These are phyloP conservation scores for Eucera pruinosa DNA, from an alignment of 2,888 invertebrate species.

Conservation along the genomic window DNA sequence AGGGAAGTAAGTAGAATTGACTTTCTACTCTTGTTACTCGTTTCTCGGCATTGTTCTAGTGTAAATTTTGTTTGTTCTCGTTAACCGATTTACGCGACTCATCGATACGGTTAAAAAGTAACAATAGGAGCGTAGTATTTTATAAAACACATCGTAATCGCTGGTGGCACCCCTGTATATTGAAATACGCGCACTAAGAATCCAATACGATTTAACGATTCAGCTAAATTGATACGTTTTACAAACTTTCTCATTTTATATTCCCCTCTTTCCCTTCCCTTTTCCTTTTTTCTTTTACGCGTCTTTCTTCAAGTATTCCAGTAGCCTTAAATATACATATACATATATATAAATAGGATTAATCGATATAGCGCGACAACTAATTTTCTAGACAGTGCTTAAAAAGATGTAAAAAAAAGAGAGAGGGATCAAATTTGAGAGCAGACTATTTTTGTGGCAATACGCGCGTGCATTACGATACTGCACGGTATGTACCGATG, in stretches of 20 bases:
- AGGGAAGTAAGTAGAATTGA: too few relatives aligned
- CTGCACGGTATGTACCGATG: background rate
- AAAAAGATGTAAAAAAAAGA: background rate
- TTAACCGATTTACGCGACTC: too few relatives aligned
- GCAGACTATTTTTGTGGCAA: slow-evolving; percentile 31
- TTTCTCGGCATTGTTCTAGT: too few relatives aligned
- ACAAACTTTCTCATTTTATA: background rate
- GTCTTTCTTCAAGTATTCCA: background rate
- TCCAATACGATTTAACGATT: background rate
- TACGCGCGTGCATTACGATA: slow-evolving; percentile 34
- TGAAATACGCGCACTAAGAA: background rate
- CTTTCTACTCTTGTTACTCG: too few relatives aligned
- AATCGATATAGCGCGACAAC: background rate
- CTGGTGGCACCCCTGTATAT: too few relatives aligned
- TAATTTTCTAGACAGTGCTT: background rate
- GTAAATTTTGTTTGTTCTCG: too few relatives aligned
- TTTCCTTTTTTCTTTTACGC: background rate
- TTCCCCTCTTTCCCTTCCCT: background rate
- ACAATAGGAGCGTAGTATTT: background rate
- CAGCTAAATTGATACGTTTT: background rate
- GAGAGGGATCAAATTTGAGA: background rate
- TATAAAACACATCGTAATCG: background rate
- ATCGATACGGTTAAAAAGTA: background rate
- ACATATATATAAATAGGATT: background rate
- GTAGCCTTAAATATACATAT: background rate